Conservation (phyloP, 2,113 vertebrate genomes). For the Guaruba guarouba region DNA sequence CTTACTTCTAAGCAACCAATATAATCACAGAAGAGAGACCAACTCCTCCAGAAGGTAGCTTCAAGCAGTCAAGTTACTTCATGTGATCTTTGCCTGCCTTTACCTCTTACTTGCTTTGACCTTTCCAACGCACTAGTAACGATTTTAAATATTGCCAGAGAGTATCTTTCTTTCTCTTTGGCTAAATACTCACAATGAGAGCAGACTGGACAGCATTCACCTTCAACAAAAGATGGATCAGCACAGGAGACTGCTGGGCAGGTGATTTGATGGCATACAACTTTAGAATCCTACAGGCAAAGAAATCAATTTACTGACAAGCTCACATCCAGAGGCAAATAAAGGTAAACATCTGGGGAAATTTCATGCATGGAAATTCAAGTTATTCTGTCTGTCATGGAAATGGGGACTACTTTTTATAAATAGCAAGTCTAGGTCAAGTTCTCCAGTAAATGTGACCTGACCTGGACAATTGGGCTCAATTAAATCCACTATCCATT, state of each 20-base stretch:
- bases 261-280: conserved; percentile 91
- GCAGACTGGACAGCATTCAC: conserved; percentile 92
- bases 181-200: conserved; percentile 80
- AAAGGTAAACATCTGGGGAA: not conserved
- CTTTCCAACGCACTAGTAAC: not conserved
- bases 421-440: not conserved
- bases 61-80: not conserved
- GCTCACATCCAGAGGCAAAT: not conserved
- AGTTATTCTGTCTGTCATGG: not conserved
- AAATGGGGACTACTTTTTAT: not conserved
- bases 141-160: not conserved
- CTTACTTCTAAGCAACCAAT: not conserved
- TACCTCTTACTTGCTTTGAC: not conserved
- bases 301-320: not conserved
- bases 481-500: not conserved
- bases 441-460: not conserved
- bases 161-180: not conserved
- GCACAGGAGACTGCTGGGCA: conserved; percentile 90
- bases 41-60: not conserved
- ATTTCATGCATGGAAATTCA: not conserved
- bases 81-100: not conserved
- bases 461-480: not conserved
- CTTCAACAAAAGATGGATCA: conserved; percentile 85
- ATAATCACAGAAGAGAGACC: not conserved
- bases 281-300: conserved; percentile 87